These are phyloP conservation scores for Rhinella marina DNA, from an alignment of 2,797 vertebrate genomes.

Conservation along the genomic window DNA sequence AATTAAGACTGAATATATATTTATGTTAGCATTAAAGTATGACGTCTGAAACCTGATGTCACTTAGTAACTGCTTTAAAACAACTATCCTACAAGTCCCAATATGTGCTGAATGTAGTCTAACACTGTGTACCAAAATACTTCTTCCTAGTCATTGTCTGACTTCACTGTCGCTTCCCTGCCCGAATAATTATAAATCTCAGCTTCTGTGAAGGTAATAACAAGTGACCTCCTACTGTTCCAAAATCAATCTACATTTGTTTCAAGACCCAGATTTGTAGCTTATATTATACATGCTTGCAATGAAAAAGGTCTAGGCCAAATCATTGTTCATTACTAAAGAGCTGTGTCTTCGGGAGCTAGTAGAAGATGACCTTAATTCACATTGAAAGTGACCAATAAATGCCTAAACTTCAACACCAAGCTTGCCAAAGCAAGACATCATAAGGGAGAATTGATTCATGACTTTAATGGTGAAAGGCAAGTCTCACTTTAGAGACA, in stretches of 20 bases:
- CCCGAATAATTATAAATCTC: slow-evolving; percentile 12
- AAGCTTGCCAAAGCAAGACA: slow-evolving; percentile 27
- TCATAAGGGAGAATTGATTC: slow-evolving; percentile 34
- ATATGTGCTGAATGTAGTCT: neutral
- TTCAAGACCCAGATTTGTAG: slow-evolving; percentile 17
- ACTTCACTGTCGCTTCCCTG: neutral
- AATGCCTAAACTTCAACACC: slow-evolving; percentile 17
- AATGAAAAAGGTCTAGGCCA: slow-evolving; percentile 4
- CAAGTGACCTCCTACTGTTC: slow-evolving; percentile 28
- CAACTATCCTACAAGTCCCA: neutral
- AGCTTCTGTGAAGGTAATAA: slow-evolving; percentile 10
- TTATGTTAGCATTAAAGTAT: no score
- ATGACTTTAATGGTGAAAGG: slow-evolving; percentile 47
- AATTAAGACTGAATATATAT: no score
- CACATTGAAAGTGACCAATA: slow-evolving; percentile 40
- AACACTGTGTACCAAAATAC: neutral
- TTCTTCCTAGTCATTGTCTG: neutral
- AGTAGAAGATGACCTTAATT: slow-evolving; percentile 7
- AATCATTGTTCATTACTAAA: slow-evolving; percentile 8
- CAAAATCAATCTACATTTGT: slow-evolving; percentile 35
- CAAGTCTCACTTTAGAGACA: slow-evolving; percentile 17
- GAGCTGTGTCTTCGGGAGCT: neutral
- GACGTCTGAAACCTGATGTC: no score
- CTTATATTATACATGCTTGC: slow-evolving; percentile 1
- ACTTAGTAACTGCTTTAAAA: neutral